A percentile compares a stretch with the other conserved stretches of the same genome.
phyloP scores from a whole-genome alignment of 2,797 vertebrate genomes.

The Novumbra hubbsi region DNA sequence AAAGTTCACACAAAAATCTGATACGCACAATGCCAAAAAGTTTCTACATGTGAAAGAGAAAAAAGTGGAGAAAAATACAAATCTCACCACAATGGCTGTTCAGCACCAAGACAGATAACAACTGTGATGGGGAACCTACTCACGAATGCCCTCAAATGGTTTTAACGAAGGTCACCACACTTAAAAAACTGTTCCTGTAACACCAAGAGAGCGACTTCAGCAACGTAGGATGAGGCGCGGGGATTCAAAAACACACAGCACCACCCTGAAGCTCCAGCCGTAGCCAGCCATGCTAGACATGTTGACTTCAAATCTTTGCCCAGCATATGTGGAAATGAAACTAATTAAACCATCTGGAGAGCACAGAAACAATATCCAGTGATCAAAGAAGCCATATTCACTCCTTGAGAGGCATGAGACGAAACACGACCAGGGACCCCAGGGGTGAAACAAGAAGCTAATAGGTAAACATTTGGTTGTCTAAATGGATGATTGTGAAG shows the following conservation, averaged over 20 bases:
- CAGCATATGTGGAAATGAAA: slow-evolving; percentile 37
- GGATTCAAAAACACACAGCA: background rate
- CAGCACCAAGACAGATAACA: background rate
- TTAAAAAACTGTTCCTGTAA: background rate
- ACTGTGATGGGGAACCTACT: background rate
- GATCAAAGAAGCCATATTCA: slow-evolving; percentile 41
- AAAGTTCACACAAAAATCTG: background rate
- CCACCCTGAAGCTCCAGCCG: background rate
- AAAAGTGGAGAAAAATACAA: background rate
- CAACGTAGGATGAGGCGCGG: background rate
- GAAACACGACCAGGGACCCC: slow-evolving; percentile 40
- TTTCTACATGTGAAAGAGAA: background rate
- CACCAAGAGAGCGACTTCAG: background rate
- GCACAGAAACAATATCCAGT: slow-evolving; percentile 38
- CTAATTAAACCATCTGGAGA: slow-evolving; percentile 36
- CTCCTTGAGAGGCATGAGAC: slow-evolving; percentile 17
- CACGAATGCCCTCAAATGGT: background rate
- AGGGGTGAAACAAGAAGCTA: slow-evolving; percentile 38
- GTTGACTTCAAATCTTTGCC: slow-evolving; percentile 30
- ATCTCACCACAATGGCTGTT: background rate
- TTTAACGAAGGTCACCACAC: background rate
- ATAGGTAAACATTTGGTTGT: slow-evolving; percentile 43
- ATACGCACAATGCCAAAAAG: background rate
- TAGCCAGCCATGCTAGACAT: slow-evolving; percentile 15
- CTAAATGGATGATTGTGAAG: slow-evolving; percentile 6